These are phyloP conservation scores for Amazona guildingii DNA, from an alignment of 2,113 vertebrate genomes.

Conservation along the genomic window DNA sequence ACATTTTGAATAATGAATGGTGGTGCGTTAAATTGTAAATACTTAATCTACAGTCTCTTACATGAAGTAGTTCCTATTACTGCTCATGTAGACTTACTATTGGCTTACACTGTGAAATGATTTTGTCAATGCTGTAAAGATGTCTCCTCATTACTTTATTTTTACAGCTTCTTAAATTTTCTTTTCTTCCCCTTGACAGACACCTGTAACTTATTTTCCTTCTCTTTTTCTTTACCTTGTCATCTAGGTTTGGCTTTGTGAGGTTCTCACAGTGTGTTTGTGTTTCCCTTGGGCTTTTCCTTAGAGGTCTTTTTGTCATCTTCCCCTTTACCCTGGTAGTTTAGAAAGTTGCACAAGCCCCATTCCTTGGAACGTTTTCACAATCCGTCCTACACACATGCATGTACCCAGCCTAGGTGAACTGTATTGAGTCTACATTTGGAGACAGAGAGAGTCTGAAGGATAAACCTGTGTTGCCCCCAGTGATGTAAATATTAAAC, in stretches of 20 bases:
- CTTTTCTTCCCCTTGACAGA: not conserved
- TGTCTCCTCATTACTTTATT: not conserved
- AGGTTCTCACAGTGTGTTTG: not conserved
- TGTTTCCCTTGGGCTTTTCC: not conserved
- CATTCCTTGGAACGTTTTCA: not conserved
- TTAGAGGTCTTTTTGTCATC: not conserved
- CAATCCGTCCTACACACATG: not conserved
- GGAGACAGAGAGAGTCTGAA: not conserved
- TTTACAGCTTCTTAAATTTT: not conserved
- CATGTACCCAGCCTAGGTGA: not conserved
- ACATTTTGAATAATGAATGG: not conserved
- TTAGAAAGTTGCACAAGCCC: not conserved
- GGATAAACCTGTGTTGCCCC: constrained; percentile 21
- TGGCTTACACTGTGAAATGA: not conserved
- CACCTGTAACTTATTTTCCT: not conserved
- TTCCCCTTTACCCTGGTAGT: not conserved
- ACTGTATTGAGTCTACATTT: not conserved
- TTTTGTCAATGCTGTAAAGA: not conserved
- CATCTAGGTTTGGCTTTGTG: not conserved
- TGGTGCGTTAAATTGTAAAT: not conserved
- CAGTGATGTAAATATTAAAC: not conserved
- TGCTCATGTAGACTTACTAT: not conserved
- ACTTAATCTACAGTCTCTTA: not conserved
- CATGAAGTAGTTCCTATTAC: not conserved
- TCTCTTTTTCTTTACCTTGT: not conserved